A percentile compares a stretch with the other conserved stretches of the same genome.
These are phyloP conservation scores for Ceratitis capitata DNA, from an alignment of 1,140 invertebrate genomes.

Conservation along the genomic window DNA sequence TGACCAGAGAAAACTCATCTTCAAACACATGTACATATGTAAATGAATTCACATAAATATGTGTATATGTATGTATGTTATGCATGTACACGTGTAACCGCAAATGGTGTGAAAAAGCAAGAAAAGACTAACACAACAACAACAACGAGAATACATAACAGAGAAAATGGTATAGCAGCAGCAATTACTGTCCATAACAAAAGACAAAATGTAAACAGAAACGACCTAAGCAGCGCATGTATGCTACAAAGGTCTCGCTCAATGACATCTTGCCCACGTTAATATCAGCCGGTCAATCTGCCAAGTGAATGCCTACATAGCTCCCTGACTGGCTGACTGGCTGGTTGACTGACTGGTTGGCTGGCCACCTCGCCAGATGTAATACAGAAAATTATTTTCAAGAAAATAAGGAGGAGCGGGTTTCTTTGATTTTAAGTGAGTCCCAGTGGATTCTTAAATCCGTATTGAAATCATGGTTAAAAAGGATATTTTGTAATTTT, in stretches of 20 bases:
- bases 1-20: not conserved
- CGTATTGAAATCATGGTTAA: too few relatives aligned
- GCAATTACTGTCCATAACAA: conserved; percentile 19
- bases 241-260: not conserved
- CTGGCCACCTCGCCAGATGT: not conserved
- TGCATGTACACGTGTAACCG: not conserved
- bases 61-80: not conserved
- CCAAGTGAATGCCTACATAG: not conserved
- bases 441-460: too few relatives aligned
- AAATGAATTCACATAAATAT: not conserved
- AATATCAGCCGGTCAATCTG: not conserved
- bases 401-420: too few relatives aligned
- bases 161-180: not conserved
- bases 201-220: conserved; percentile 30
- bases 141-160: not conserved
- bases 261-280: not conserved
- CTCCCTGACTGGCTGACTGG: not conserved
- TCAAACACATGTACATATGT: not conserved
- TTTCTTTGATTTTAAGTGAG: too few relatives aligned
- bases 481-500: too few relatives aligned
- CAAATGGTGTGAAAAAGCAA: conserved; percentile 16
- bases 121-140: not conserved
- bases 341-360: not conserved
- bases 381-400: not conserved
- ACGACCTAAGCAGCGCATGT: not conserved